Conservation (phyloP, 1,140 invertebrate genomes). For the Melitaea cinxia region DNA sequence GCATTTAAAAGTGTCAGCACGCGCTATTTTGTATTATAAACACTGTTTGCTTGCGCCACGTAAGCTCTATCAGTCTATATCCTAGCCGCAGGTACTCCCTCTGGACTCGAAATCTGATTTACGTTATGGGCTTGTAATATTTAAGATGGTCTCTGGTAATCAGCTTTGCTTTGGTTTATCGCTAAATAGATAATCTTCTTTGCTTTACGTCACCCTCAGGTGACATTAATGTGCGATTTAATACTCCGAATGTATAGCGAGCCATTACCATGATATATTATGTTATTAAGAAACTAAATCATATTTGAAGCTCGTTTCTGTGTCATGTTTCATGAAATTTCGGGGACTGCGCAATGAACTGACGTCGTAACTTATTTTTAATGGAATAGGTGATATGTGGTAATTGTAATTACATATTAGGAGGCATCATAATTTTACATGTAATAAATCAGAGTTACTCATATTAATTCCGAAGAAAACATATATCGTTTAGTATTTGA, state of each 20-base stretch:
- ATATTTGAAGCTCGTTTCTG: conserved; percentile 30
- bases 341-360: conserved; percentile 4
- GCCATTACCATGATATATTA: conserved; percentile 35
- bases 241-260: conserved; percentile 28
- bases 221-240: conserved; percentile 40
- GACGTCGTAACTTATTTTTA: conserved; percentile 13
- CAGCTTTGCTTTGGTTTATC: conserved; percentile 47
- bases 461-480: background rate
- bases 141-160: conserved; percentile 56
- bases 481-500: too few species aligned
- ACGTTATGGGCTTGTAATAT: conserved; percentile 56
- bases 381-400: conserved; percentile 9
- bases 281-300: conserved; percentile 36
- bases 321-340: conserved; percentile 21
- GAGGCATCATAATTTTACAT: background rate
- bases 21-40: conserved; percentile 42
- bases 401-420: conserved; percentile 4
- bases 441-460: background rate
- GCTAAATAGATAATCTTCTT: conserved; percentile 47
- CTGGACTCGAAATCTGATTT: conserved; percentile 55
- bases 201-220: conserved; percentile 40
- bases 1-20: conserved; percentile 24
- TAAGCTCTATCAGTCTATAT: conserved; percentile 42
- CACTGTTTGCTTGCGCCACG: conserved; percentile 52
- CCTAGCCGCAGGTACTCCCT: conserved; percentile 41